These are phyloP conservation scores for Chrosomus eos DNA, from an alignment of 2,797 vertebrate genomes.

Conservation along the genomic window DNA sequence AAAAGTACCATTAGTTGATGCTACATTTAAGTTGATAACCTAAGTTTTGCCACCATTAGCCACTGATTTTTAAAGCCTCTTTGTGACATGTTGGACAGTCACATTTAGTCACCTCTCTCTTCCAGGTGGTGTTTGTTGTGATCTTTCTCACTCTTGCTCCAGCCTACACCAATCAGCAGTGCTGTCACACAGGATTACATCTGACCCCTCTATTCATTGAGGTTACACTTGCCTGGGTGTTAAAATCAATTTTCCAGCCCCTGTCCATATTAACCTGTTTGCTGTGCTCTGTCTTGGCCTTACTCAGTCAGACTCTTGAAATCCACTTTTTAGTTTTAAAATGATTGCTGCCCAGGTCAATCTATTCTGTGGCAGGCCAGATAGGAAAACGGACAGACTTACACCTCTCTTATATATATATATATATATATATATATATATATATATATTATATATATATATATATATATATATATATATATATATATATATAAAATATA, in stretches of 20 bases:
- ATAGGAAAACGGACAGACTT: background rate
- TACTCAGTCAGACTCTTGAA: slow-evolving; percentile 20
- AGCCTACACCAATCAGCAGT: slow-evolving; percentile 41
- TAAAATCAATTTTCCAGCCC: slow-evolving; percentile 53
- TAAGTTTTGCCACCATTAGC: background rate
- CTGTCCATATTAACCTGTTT: slow-evolving; percentile 36
- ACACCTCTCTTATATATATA: background rate
- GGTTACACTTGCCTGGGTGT: slow-evolving; percentile 51
- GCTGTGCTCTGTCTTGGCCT: slow-evolving; percentile 17
- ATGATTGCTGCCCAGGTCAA: slow-evolving; percentile 22
- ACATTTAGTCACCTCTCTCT: slow-evolving; percentile 24
- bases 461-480: too few species aligned
- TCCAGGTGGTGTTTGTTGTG: slow-evolving; percentile 39
- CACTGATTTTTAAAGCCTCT: background rate
- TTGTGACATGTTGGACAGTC: slow-evolving; percentile 15
- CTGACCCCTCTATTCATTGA: slow-evolving; percentile 52
- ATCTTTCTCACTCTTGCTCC: slow-evolving; percentile 35
- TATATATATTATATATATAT: too few species aligned
- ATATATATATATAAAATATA: too few species aligned
- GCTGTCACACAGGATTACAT: slow-evolving; percentile 50
- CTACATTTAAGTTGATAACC: background rate
- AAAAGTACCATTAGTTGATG: background rate
- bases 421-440: too few species aligned
- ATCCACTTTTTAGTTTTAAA: slow-evolving; percentile 33
- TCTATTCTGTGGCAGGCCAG: slow-evolving; percentile 16